Evolutionary conservation across 1,140 invertebrate genomes (phyloP).

Genomic region (Scylla paramamosain): DNA sequence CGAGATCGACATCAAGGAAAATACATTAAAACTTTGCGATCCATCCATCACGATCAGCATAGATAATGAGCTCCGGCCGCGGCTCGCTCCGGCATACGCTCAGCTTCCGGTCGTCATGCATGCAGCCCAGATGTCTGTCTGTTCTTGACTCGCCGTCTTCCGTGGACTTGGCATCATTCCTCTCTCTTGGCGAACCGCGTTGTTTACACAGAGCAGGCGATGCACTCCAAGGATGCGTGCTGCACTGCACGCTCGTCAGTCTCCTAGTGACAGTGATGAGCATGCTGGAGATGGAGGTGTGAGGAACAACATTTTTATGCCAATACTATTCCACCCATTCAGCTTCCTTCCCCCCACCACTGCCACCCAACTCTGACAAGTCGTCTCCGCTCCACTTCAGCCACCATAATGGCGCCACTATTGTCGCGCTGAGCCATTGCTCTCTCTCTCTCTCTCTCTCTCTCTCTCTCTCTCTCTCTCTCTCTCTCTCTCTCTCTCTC

Average conservation of each 20-base stretch:
- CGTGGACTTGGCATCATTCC: neutral
- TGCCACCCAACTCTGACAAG: neutral
- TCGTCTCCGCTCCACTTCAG: no score
- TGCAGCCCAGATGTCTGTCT: neutral
- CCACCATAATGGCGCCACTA: no score
- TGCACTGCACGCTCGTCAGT: neutral
- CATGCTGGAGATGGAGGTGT: neutral
- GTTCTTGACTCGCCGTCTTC: neutral
- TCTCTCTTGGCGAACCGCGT: neutral
- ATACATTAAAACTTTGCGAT: conserved; percentile 11
- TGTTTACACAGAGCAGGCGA: neutral
- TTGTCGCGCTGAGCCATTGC: no score
- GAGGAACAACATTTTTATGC: neutral
- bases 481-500: no score
- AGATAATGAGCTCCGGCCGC: neutral
- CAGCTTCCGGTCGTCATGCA: neutral
- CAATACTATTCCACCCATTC: neutral
- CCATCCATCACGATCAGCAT: neutral
- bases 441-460: no score
- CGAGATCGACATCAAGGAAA: conserved; percentile 9
- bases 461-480: no score
- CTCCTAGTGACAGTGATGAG: neutral
- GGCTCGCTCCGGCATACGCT: neutral
- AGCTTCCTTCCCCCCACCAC: neutral
- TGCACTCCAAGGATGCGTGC: neutral